A percentile compares a stretch with the other conserved stretches of the same genome.
Conservation (phyloP, 2,797 vertebrate species). For the Decapterus maruadsi region DNA sequence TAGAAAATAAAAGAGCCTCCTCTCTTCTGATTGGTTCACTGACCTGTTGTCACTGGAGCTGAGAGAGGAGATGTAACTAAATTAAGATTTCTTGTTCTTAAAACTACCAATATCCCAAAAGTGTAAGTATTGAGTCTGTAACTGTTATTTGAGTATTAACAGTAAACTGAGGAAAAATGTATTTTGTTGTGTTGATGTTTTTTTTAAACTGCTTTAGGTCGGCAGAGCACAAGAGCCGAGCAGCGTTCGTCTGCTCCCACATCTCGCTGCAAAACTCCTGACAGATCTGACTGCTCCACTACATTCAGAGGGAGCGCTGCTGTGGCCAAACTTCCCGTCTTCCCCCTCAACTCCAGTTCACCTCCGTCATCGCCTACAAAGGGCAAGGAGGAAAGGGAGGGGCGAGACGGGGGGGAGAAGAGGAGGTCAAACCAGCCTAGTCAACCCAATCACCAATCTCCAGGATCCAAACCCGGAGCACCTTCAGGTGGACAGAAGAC, state of each 20-base stretch:
- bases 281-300: slow-evolving; percentile 69
- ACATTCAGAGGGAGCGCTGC: slow-evolving; percentile 53
- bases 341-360: slow-evolving; percentile 74
- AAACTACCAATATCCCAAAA: no score
- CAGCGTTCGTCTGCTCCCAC: slow-evolving; percentile 65
- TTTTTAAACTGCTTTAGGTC: slow-evolving; percentile 66
- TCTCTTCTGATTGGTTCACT: no score
- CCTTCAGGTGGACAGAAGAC: slow-evolving; percentile 66
- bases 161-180: neutral
- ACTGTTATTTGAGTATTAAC: neutral
- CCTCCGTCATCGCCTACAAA: slow-evolving; percentile 73
- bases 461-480: slow-evolving; percentile 53
- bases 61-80: no score
- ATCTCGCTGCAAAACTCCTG: slow-evolving; percentile 73
- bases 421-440: slow-evolving; percentile 35
- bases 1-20: no score
- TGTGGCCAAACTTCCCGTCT: slow-evolving; percentile 77
- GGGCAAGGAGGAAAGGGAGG: slow-evolving; percentile 50
- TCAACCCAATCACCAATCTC: slow-evolving; percentile 47
- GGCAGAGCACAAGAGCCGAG: slow-evolving; percentile 76
- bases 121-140: no score
- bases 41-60: no score
- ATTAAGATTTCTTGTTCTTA: no score
- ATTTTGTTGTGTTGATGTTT: neutral
- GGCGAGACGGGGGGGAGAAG: slow-evolving; percentile 49